Conservation (phyloP, 2,113 vertebrate genomes). For the Patagioenas fasciata region DNA sequence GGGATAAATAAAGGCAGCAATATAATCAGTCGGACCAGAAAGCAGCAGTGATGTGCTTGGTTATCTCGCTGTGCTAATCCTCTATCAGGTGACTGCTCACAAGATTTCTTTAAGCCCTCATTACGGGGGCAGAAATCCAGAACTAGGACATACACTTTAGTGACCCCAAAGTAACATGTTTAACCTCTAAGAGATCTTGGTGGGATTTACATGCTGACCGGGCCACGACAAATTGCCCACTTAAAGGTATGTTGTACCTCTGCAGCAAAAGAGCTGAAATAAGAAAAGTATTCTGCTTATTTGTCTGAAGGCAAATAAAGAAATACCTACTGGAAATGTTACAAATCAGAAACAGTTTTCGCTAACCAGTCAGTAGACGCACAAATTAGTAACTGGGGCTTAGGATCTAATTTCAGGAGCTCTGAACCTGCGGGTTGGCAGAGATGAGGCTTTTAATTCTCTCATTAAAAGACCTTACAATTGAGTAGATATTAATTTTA, state of each 20-base stretch:
- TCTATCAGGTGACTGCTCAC: constrained; percentile 82
- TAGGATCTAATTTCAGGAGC: neutral
- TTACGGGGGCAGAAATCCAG: constrained; percentile 28
- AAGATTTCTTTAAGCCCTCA: constrained; percentile 71
- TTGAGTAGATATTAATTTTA: neutral
- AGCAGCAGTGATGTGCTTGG: constrained; percentile 3
- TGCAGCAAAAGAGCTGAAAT: neutral
- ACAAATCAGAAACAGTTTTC: neutral
- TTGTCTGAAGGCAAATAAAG: neutral
- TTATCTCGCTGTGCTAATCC: constrained; percentile 76
- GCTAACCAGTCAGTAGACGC: constrained; percentile 2
- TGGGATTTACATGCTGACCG: neutral
- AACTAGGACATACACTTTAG: constrained; percentile 34
- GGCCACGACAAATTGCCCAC: neutral
- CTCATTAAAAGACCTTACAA: constrained; percentile 2
- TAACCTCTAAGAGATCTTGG: neutral
- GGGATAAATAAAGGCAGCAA: neutral
- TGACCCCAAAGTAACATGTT: constrained; percentile 53
- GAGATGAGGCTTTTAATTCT: neutral
- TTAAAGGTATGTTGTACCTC: neutral
- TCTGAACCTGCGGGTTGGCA: constrained; percentile 31
- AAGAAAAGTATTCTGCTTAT: neutral
- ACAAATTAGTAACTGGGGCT: neutral
- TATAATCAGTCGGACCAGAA: neutral
- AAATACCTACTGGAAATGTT: neutral